Conservation (phyloP, 1,140 invertebrate genomes). For the Drosophila mojavensis region DNA sequence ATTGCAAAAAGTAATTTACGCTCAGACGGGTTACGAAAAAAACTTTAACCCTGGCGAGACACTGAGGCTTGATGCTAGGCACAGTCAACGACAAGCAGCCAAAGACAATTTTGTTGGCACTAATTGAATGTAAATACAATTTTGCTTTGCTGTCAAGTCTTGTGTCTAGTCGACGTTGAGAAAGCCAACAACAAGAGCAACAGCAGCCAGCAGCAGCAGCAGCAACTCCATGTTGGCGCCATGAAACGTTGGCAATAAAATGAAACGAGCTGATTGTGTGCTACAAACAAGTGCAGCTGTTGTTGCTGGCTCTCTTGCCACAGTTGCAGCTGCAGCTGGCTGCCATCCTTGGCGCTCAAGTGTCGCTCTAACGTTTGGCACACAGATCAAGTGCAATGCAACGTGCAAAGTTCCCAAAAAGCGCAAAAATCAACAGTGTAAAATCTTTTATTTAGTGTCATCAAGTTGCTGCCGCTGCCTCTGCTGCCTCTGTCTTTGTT, state of each 20-base stretch:
- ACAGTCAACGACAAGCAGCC: conserved; percentile 71
- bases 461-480: conserved; percentile 53
- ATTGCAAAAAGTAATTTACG: conserved; percentile 71
- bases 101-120: conserved; percentile 83
- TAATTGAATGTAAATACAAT: conserved; percentile 83
- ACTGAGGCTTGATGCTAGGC: conserved; percentile 56
- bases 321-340: conserved; percentile 37
- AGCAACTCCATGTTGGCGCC: conserved; percentile 30
- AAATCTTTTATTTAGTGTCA: conserved; percentile 83
- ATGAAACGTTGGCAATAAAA: conserved; percentile 80
- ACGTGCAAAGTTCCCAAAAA: conserved; percentile 79
- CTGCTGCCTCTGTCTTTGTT: conserved; percentile 10
- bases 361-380: conserved; percentile 80
- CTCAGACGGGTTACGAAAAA: conserved; percentile 45
- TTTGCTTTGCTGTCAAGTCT: conserved; percentile 82
- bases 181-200: conserved; percentile 10
- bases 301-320: conserved; percentile 26
- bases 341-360: conserved; percentile 50
- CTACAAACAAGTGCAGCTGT: conserved; percentile 74
- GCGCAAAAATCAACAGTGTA: conserved; percentile 82
- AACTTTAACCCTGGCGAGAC: background rate
- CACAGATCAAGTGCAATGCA: conserved; percentile 82
- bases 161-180: conserved; percentile 68
- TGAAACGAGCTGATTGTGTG: conserved; percentile 82
- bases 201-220: background rate